Evolutionary conservation across 2,888 invertebrate genomes (phyloP).

Genomic region (Ochlodes sylvanus): DNA sequence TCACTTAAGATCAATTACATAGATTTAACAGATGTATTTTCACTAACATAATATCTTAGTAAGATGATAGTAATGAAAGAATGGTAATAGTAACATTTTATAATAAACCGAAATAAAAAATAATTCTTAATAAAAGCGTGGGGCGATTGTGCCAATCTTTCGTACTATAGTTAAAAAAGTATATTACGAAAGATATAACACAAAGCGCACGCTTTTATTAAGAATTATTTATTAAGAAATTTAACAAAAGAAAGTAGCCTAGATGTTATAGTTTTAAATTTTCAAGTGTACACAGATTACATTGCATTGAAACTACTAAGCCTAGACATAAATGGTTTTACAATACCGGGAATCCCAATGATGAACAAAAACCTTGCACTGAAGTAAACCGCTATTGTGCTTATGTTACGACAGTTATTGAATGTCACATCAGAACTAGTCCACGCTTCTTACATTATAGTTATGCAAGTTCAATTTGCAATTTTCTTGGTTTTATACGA

Average conservation of each 20-base stretch:
- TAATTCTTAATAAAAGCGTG: not conserved
- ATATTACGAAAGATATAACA: too few relatives aligned
- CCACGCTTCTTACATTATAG: constrained; percentile 1
- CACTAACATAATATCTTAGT: not conserved
- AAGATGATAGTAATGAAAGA: not conserved
- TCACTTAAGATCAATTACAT: constrained; percentile 53
- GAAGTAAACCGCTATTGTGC: constrained; percentile 12
- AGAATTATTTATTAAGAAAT: too few relatives aligned
- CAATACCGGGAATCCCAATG: constrained; percentile 21
- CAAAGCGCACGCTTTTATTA: too few relatives aligned
- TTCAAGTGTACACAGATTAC: not conserved
- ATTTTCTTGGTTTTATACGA: constrained; percentile 23
- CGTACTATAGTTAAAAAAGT: too few relatives aligned
- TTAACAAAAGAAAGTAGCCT: too few relatives aligned
- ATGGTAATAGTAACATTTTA: too few relatives aligned
- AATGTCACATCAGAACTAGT: constrained; percentile 20
- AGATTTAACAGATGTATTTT: constrained; percentile 33
- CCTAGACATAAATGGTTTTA: not conserved
- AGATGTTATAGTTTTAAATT: too few relatives aligned
- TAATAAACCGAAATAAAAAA: too few relatives aligned
- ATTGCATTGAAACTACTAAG: not conserved
- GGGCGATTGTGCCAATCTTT: too few relatives aligned
- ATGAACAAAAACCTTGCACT: constrained; percentile 33
- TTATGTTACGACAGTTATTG: constrained; percentile 32
- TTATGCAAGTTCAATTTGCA: constrained; percentile 26